Evolutionary conservation across 2,888 invertebrate species (phyloP), one percentile per base, ranked within the genome.

Genomic region (Apantesis nais): DNA sequence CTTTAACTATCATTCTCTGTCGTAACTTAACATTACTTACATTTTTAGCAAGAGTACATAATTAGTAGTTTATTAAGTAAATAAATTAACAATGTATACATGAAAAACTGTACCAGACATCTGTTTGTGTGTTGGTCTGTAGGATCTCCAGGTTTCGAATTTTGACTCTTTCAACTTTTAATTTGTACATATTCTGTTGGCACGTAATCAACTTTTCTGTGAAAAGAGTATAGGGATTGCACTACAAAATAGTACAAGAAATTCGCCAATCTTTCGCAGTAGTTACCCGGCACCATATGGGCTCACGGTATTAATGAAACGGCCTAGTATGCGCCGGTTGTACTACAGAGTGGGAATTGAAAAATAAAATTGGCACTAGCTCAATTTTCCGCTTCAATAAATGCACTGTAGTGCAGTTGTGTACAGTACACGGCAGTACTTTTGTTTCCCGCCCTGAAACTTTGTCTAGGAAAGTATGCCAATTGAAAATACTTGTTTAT

Each of bases 301-400:
- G 80, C 58, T 72, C 75, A 70, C 60, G 61, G 55, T 71, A 63
- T 76, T 80, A 80, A 82, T 76, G 75, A 81, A 82, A 75, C 75
- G 72, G 79, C 82, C 80, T 83, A 83, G 83, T 77, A 77, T 71
- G 74, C 80, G 74, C 71, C 76, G 72, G 73, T 80, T 72, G 76
- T 78, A 70, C 74, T 65, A 73, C 71, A 71, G 68, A 72, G 76
- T 74, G 78, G 79, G 84, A 89, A 92, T 90, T 90, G 91, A 90
- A 91, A 90, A 92, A 90, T 89, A 90, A 88, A 90, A 92, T 90
- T 92, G 92, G 92, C 92, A 90, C 88, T 87, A 88, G 85, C 87
- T 92, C 92, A 90, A 91, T 93, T 92, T 92, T 88, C 88, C 88
- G 89, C 86, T 81, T 88, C 90, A 88, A 90, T 90, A 89, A 89